Percentiles rank a stretch among this genome's conserved stretches.
These are phyloP conservation scores for Philonicus albiceps DNA, from an alignment of 2,888 invertebrate genomes.

Conservation along the genomic window DNA sequence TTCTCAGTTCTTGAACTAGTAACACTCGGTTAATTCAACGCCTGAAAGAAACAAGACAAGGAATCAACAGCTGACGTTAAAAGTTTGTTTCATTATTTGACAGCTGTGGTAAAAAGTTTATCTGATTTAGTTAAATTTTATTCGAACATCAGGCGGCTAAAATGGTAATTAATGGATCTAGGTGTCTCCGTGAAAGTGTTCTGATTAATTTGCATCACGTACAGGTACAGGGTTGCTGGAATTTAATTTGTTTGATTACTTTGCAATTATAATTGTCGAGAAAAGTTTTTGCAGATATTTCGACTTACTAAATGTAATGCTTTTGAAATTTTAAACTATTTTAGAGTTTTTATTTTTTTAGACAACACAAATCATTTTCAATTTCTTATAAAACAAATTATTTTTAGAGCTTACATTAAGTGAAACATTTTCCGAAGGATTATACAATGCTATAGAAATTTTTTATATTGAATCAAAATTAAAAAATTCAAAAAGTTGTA, in stretches of 20 bases:
- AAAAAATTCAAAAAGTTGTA: too few relatives aligned
- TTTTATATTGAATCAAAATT: too few relatives aligned
- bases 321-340: background rate
- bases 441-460: too few relatives aligned
- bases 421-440: too few relatives aligned
- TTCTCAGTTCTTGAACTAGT: background rate
- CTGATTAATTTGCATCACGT: background rate
- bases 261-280: background rate
- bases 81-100: background rate
- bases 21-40: background rate
- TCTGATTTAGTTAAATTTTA: background rate
- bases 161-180: background rate
- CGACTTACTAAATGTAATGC: background rate
- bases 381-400: too few relatives aligned
- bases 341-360: background rate
- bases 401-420: too few relatives aligned
- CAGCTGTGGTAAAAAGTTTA: background rate
- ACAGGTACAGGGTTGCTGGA: background rate
- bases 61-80: background rate
- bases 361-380: too few relatives aligned
- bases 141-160: background rate
- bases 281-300: background rate
- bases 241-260: background rate
- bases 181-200: background rate
- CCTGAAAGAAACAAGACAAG: background rate